Base-by-base conservation (phyloP, 2,888 invertebrate genomes). In the Eupithecia pulchellata region DNA sequence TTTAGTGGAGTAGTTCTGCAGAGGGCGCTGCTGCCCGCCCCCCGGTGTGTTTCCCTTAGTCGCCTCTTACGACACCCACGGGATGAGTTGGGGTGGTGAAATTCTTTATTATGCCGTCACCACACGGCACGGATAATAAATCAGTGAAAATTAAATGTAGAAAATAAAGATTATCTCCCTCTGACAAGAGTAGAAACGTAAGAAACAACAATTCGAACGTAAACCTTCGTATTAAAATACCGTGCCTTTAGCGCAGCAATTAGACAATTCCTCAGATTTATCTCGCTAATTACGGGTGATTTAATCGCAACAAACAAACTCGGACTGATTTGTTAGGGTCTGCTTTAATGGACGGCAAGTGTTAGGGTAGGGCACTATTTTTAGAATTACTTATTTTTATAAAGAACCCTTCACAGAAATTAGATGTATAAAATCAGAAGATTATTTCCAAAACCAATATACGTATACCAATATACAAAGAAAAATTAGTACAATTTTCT, bases 231-330 rank as follows among this genome's bases (percentile, higher is more conserved):
- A 42, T 64, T 63, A 71, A 79, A 78, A 77, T 75, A 42, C 32
- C 29, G 29, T 39, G 29, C 62, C 68, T 64, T 70, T 82, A 84
- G 83, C 82, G 80, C 84, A 84, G 83, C 82, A 57, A 63, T 71
- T 58, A 64, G 64, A 68, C 67, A 71, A 71, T 64, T 71, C 64
- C 39, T 67, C 25, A 64, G 34, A 64, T 66, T 72, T 66, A n/a
- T 42, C 63, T 66, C 58, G 60, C 64, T 67, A 66, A 66, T 64
- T 69, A 61, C 66, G 3, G 9, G 27, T 68, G 58, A 32, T 65
- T 68, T 66, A 63, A 66, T 73, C 67, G 55, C 63, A 55, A 25
- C 47, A 67, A 64, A 69, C 32, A 64, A 64, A 57, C 61, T 29
- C 25, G 34, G 60, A 69, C 72, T 73, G 73, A 70, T 69, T 73